These are phyloP conservation scores for Rhinogobius similis DNA, from an alignment of 2,113 vertebrate genomes.

Conservation along the genomic window DNA sequence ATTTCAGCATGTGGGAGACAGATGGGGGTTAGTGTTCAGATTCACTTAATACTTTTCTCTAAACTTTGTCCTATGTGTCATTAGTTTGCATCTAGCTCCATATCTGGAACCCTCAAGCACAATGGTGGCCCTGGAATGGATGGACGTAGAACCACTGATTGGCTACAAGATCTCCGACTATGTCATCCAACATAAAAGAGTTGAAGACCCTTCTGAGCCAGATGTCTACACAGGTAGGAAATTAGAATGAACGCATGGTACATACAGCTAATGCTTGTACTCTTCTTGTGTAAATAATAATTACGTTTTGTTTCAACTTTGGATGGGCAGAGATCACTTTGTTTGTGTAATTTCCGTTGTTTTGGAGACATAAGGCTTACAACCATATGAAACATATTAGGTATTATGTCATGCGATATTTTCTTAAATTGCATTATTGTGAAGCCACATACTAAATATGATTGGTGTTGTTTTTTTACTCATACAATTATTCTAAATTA, in stretches of 20 bases:
- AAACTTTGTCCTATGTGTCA: conserved; percentile 4
- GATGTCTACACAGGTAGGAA: conserved; percentile 93
- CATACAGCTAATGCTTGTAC: not conserved
- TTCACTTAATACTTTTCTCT: not conserved
- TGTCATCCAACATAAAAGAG: conserved; percentile 94
- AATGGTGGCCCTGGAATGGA: conserved; percentile 94
- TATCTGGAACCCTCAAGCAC: conserved; percentile 93
- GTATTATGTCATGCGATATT: no score
- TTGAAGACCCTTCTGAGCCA: conserved; percentile 92
- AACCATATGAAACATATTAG: no score
- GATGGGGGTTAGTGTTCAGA: not conserved
- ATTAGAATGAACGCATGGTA: not conserved
- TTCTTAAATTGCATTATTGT: no score
- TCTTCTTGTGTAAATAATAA: not conserved
- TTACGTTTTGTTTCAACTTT: not conserved
- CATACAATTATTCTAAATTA: no score
- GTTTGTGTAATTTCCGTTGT: not conserved
- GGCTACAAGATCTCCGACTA: conserved; percentile 96
- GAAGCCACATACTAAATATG: no score
- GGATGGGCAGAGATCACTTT: not conserved
- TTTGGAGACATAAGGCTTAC: no score
- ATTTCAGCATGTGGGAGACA: not conserved
- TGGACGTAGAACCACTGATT: conserved; percentile 92
- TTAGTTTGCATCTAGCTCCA: conserved; percentile 88
- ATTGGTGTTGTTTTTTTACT: no score